Evolutionary conservation across 2,797 vertebrate genomes (phyloP).

Genomic region (Sebastolobus alascanus): DNA sequence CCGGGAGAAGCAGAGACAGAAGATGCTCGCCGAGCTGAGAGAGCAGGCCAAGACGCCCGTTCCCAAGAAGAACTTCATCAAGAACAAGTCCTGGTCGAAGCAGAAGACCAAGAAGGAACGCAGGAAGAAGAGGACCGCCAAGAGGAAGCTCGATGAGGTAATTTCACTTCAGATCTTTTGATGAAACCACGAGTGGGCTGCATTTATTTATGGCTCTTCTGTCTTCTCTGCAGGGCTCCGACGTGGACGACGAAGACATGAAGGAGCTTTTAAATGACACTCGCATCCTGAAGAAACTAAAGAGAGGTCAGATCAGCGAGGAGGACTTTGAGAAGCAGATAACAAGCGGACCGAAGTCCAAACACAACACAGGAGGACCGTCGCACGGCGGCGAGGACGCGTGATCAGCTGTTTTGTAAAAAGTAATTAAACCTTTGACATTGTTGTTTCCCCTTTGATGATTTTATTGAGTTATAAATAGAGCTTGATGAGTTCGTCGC

Average conservation of each 20-base stretch:
- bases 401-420: not conserved
- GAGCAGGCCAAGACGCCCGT: slow-evolving; percentile 60
- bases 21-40: slow-evolving; percentile 84
- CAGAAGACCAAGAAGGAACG: slow-evolving; percentile 92
- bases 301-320: slow-evolving; percentile 92
- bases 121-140: slow-evolving; percentile 86
- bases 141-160: slow-evolving; percentile 91
- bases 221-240: slow-evolving; percentile 76
- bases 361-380: not conserved
- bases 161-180: not conserved
- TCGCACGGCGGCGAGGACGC: not conserved
- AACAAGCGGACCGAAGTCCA: slow-evolving; percentile 34
- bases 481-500: slow-evolving; percentile 98
- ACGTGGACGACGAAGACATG: slow-evolving; percentile 88
- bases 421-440: not conserved
- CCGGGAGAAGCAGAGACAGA: slow-evolving; percentile 92
- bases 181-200: no score
- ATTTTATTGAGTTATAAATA: slow-evolving; percentile 87
- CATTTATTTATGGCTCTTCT: not conserved
- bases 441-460: not conserved
- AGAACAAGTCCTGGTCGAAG: slow-evolving; percentile 95
- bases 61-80: slow-evolving; percentile 81
- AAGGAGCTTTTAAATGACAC: slow-evolving; percentile 93
- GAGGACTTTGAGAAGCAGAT: slow-evolving; percentile 94
- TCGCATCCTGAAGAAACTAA: slow-evolving; percentile 93